Evolutionary conservation across 2,888 invertebrate species (phyloP).

Genomic region (Hyposoter didymator): DNA sequence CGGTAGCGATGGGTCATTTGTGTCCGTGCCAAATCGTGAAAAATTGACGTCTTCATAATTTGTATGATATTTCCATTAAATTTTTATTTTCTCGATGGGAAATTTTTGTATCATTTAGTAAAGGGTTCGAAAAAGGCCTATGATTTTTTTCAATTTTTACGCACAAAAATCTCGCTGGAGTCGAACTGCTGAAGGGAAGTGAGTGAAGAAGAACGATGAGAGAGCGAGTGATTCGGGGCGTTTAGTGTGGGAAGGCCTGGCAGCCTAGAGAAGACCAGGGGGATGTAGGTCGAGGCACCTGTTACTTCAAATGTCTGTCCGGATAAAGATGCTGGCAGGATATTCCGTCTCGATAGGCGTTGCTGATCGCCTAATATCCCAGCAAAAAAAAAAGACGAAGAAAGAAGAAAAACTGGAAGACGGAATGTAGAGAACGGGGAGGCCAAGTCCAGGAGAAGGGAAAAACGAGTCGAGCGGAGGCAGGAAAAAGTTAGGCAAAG

Average conservation of each 20-base stretch:
- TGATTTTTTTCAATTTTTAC: too few relatives aligned
- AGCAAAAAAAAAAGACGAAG: neutral
- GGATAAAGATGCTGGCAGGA: constrained; percentile 50
- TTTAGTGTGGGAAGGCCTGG: neutral
- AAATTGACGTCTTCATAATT: too few relatives aligned
- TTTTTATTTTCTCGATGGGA: too few relatives aligned
- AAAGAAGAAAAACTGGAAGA: constrained; percentile 1
- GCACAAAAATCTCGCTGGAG: neutral
- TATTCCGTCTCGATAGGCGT: constrained; percentile 33
- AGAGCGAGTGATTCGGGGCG: neutral
- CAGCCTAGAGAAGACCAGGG: constrained; percentile 3
- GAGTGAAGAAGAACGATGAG: neutral
- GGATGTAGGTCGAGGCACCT: constrained; percentile 57
- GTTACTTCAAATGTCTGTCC: constrained; percentile 63
- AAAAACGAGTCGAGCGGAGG: neutral
- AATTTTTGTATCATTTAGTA: too few relatives aligned
- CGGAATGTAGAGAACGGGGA: constrained; percentile 15
- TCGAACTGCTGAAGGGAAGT: neutral
- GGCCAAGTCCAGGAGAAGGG: neutral
- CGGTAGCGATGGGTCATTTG: too few relatives aligned
- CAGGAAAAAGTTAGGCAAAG: neutral
- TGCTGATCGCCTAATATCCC: constrained; percentile 1
- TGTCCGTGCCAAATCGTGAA: too few relatives aligned
- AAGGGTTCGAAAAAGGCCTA: too few relatives aligned
- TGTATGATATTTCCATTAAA: too few relatives aligned